Evolutionary conservation across 2,797 vertebrate genomes (phyloP).

Genomic region (Paramormyrops hopkinsi): DNA sequence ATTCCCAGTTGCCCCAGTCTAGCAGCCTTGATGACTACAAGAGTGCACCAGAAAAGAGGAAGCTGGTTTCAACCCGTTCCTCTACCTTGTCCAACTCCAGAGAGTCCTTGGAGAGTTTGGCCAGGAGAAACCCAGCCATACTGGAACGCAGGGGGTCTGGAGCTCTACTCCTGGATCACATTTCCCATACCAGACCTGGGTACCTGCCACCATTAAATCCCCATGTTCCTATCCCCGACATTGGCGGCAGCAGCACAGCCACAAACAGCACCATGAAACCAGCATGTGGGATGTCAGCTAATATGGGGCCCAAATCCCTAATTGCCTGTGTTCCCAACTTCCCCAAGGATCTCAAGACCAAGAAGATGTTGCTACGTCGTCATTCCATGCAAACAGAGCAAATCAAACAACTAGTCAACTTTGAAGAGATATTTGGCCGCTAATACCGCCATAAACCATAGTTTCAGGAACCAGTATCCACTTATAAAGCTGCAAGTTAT

Average conservation of each 20-base stretch:
- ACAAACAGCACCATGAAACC: slow-evolving; percentile 34
- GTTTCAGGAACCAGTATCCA: neutral
- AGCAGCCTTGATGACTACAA: slow-evolving; percentile 44
- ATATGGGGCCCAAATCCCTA: slow-evolving; percentile 58
- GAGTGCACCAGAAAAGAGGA: slow-evolving; percentile 57
- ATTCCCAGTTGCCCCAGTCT: slow-evolving; percentile 69
- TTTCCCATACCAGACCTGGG: slow-evolving; percentile 63
- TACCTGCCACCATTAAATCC: slow-evolving; percentile 79
- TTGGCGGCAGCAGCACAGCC: slow-evolving; percentile 48
- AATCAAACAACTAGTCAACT: slow-evolving; percentile 75
- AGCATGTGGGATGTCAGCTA: slow-evolving; percentile 18
- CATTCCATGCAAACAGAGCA: slow-evolving; percentile 85
- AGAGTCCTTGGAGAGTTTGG: slow-evolving; percentile 60
- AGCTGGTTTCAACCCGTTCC: slow-evolving; percentile 56
- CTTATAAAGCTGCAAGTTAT: neutral
- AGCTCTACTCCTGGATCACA: slow-evolving; percentile 64
- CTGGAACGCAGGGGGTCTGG: slow-evolving; percentile 68
- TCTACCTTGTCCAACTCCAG: slow-evolving; percentile 61
- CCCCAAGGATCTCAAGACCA: slow-evolving; percentile 63
- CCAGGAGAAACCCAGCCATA: slow-evolving; percentile 51
- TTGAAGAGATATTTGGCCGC: slow-evolving; percentile 57
- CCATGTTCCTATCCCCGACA: slow-evolving; percentile 61
- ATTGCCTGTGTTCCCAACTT: slow-evolving; percentile 62
- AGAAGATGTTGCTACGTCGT: slow-evolving; percentile 69
- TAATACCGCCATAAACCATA: slow-evolving; percentile 26